These are phyloP conservation scores for Propsilocerus akamusi DNA, from an alignment of 1,140 invertebrate species.

Conservation along the genomic window DNA sequence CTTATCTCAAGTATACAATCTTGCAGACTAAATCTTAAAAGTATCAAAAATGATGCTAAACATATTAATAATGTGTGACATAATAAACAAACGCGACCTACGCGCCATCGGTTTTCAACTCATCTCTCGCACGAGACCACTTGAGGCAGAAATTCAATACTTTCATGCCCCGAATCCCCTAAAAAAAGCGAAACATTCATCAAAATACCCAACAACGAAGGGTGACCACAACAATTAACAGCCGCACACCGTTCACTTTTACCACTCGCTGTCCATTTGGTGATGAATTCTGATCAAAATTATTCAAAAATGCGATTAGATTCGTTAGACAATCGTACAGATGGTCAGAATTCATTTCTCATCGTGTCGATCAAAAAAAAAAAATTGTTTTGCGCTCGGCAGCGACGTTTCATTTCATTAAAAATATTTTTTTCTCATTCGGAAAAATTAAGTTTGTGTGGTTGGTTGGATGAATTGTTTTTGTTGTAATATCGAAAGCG, in stretches of 20 bases:
- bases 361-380: background rate
- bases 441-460: background rate
- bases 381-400: no score
- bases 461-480: background rate
- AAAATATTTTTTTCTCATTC: background rate
- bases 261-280: background rate
- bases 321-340: background rate
- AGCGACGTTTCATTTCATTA: no score
- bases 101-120: no score
- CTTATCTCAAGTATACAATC: no score
- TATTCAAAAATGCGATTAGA: background rate
- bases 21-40: no score
- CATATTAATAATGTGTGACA: background rate
- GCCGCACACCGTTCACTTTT: background rate
- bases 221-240: background rate
- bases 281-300: background rate
- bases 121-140: no score
- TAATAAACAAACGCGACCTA: background rate
- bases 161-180: background rate
- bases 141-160: background rate
- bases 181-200: background rate
- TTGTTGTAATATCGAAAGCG: no score
- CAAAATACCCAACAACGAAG: background rate
- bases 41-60: no score
- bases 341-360: background rate